Conservation (phyloP, 2,113 vertebrate genomes). For the Larimichthys polyactis region DNA sequence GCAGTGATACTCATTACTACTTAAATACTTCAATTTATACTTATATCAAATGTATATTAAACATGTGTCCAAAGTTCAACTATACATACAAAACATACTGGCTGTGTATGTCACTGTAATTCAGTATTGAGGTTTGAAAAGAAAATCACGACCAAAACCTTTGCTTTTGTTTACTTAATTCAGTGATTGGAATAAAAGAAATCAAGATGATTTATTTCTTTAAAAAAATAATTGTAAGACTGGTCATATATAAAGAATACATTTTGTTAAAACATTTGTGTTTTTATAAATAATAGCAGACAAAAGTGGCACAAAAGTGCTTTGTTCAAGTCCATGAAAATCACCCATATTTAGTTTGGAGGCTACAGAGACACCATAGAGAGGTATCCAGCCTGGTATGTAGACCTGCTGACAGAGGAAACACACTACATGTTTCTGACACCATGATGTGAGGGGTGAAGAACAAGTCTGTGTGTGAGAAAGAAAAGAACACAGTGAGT, state of each 20-base stretch:
- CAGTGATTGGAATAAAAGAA: background rate
- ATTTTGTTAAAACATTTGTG: background rate
- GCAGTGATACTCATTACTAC: background rate
- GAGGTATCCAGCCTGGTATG: conserved; percentile 36
- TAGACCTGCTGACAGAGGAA: conserved; percentile 50
- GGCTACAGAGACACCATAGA: conserved; percentile 2
- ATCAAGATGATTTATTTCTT: background rate
- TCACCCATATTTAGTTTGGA: conserved; percentile 26
- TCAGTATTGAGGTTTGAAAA: background rate
- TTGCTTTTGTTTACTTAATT: background rate
- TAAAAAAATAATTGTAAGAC: background rate
- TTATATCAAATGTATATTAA: no score
- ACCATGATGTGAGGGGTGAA: conserved; percentile 22
- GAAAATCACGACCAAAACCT: background rate
- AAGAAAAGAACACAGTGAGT: background rate
- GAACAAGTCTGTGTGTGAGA: background rate
- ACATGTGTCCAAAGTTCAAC: background rate
- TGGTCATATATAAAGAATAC: background rate
- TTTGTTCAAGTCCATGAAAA: conserved; percentile 1
- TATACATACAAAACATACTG: background rate
- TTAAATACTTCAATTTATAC: no score
- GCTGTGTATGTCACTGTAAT: background rate
- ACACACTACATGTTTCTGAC: conserved; percentile 47
- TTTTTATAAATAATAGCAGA: background rate
- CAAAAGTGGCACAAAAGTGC: background rate